Conservation (phyloP, 2,797 vertebrate genomes). For the Rhincodon typus region DNA sequence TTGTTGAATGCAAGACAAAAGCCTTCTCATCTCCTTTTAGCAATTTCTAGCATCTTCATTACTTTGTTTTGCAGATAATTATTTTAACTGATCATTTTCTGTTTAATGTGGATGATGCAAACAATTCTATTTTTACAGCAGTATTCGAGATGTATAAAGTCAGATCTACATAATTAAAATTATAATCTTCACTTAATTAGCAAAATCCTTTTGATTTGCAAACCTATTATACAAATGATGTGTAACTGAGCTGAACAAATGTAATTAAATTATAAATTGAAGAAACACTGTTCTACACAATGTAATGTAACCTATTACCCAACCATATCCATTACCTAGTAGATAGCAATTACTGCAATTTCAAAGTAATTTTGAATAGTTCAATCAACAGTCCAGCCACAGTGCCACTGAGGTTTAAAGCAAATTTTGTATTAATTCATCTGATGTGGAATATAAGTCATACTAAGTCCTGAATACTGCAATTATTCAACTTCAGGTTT, state of each 20-base stretch:
- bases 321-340: background rate
- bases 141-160: background rate
- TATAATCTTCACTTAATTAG: background rate
- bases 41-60: background rate
- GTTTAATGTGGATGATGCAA: background rate
- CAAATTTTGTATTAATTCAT: background rate
- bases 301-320: background rate
- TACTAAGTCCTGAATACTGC: background rate
- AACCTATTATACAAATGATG: background rate
- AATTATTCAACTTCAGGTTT: background rate
- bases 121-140: background rate
- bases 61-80: background rate
- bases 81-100: background rate
- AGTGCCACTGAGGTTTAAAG: background rate
- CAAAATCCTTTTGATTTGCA: background rate
- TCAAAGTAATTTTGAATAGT: background rate
- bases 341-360: slow-evolving; percentile 17
- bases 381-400: background rate
- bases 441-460: background rate
- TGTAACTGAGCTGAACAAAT: slow-evolving; percentile 28
- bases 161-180: background rate
- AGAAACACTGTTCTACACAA: background rate
- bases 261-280: slow-evolving; percentile 16
- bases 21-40: too few relatives aligned
- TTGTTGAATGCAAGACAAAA: too few relatives aligned